Conservation (phyloP, 2,888 invertebrate species). For the Parthenolecanium corni region DNA sequence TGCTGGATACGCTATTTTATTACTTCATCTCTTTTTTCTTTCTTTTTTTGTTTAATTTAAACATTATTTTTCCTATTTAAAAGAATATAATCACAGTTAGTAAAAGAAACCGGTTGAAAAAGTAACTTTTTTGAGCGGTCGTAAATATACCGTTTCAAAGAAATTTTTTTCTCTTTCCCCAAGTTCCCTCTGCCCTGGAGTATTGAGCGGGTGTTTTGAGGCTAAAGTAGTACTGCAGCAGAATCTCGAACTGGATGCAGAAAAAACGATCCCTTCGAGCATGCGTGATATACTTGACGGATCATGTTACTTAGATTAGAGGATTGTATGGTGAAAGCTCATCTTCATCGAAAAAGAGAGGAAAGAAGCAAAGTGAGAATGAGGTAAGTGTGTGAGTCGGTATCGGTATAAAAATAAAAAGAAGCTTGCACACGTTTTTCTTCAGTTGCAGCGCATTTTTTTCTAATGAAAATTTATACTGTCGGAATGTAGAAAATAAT, state of each 20-base stretch:
- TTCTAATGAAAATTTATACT: too few relatives aligned
- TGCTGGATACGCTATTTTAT: background rate
- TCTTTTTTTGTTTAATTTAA: too few relatives aligned
- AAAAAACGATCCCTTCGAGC: background rate
- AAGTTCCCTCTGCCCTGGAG: background rate
- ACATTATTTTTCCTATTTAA: background rate
- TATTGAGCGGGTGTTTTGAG: background rate
- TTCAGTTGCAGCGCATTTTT: slow-evolving; percentile 19
- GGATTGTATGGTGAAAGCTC: slow-evolving; percentile 1
- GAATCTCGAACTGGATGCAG: too few relatives aligned
- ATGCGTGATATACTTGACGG: background rate
- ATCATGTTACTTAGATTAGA: slow-evolving; percentile 22
- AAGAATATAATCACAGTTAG: background rate
- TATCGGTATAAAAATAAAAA: background rate
- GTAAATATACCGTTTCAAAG: background rate
- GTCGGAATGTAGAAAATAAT: too few relatives aligned
- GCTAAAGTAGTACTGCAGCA: too few relatives aligned
- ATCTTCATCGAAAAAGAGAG: background rate
- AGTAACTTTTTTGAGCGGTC: background rate
- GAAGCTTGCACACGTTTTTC: slow-evolving; percentile 21
- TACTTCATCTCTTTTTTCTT: slow-evolving; percentile 1
- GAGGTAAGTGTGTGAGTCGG: too few relatives aligned
- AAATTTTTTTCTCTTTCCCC: background rate
- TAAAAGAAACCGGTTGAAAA: slow-evolving; percentile 3
- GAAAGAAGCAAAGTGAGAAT: too few relatives aligned